Conservation (phyloP, 1,140 invertebrate species). For the Drosophila pseudoananassae region DNA sequence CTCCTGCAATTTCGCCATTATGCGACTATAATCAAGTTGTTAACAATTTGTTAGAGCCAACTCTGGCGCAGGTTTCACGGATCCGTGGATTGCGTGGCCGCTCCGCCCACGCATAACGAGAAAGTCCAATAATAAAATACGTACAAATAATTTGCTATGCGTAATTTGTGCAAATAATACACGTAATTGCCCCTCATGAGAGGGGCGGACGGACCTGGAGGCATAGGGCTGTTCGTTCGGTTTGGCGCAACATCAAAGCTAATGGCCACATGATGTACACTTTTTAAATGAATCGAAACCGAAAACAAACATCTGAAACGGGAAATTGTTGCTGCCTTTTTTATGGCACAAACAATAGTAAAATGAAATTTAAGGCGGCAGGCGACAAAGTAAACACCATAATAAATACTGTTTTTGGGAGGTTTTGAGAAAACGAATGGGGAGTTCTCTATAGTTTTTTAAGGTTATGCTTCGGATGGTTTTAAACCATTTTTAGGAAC, state of each 20-base stretch:
- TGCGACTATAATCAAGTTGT: slow-evolving; percentile 77
- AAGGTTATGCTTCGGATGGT: neutral
- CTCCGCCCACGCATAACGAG: slow-evolving; percentile 52
- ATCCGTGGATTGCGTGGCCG: slow-evolving; percentile 52
- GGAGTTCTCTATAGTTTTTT: slow-evolving; percentile 21
- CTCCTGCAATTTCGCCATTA: slow-evolving; percentile 70
- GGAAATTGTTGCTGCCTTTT: slow-evolving; percentile 52
- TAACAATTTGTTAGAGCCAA: slow-evolving; percentile 70
- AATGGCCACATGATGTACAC: slow-evolving; percentile 45
- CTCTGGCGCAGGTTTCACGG: slow-evolving; percentile 44
- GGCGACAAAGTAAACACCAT: slow-evolving; percentile 77
- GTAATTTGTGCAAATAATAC: slow-evolving; percentile 83
- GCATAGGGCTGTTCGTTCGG: neutral
- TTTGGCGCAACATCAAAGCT: slow-evolving; percentile 67
- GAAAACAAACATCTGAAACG: slow-evolving; percentile 50
- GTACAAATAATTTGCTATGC: slow-evolving; percentile 75
- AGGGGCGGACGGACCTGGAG: neutral
- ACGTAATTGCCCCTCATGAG: slow-evolving; percentile 57
- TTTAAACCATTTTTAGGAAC: neutral
- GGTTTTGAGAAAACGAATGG: slow-evolving; percentile 1
- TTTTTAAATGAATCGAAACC: slow-evolving; percentile 55
- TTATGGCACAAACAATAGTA: slow-evolving; percentile 58
- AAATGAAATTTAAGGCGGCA: slow-evolving; percentile 65
- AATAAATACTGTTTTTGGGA: slow-evolving; percentile 35
- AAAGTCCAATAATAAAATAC: slow-evolving; percentile 72